Conservation (phyloP, 35 echinoderm and acorn worm species). For the Apostichopus californicus region DNA sequence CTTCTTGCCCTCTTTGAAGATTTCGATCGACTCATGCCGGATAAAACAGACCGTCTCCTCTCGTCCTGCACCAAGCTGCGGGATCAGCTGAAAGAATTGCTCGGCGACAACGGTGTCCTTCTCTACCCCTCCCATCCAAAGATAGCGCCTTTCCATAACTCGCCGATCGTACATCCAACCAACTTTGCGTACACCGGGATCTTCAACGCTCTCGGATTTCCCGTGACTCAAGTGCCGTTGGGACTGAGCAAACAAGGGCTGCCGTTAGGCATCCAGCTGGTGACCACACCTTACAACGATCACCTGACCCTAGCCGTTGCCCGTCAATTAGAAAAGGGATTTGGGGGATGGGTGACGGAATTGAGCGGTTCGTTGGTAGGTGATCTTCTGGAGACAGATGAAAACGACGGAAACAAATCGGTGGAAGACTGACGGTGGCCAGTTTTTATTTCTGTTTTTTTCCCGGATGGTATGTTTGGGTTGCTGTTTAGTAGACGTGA, state of each 20-base stretch:
- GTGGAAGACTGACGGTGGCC: background rate
- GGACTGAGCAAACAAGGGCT: conserved; percentile 83
- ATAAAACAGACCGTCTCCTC: conserved; percentile 50
- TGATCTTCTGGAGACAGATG: background rate
- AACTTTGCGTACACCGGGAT: conserved; percentile 89
- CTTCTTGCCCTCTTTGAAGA: conserved; percentile 74
- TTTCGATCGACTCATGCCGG: conserved; percentile 70
- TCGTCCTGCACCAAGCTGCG: conserved; percentile 65
- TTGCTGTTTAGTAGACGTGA: no score
- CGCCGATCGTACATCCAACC: conserved; percentile 75
- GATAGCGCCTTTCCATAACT: conserved; percentile 92
- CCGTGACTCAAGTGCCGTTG: conserved; percentile 88
- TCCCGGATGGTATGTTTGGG: no score
- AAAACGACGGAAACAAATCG: background rate
- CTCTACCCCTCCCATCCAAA: conserved; percentile 96
- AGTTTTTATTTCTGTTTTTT: no score
- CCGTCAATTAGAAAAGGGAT: conserved; percentile 79
- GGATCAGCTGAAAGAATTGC: conserved; percentile 66
- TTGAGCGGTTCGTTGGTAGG: conserved; percentile 33
- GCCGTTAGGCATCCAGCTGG: conserved; percentile 89
- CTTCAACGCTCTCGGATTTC: conserved; percentile 89
- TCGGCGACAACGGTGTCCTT: conserved; percentile 85
- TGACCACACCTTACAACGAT: conserved; percentile 78
- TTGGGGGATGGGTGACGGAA: conserved; percentile 88
- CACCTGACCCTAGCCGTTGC: conserved; percentile 90